A percentile compares a stretch with the other conserved stretches of the same genome.
These are phyloP conservation scores for Hemicentrotus pulcherrimus DNA, from an alignment of 35 echinoderm and acorn worm genomes.

Conservation along the genomic window DNA sequence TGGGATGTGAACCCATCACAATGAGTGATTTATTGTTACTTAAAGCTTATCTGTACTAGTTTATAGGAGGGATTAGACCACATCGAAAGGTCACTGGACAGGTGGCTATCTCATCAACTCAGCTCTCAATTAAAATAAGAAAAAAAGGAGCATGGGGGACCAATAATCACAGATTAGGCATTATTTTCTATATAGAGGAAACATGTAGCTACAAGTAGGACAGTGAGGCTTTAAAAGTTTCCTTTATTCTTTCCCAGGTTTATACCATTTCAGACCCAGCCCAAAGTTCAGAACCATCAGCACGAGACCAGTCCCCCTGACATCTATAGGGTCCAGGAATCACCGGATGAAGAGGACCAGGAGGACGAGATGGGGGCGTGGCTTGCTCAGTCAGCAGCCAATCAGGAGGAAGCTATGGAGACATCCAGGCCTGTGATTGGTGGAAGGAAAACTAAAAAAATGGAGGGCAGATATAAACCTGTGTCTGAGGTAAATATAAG, in stretches of 20 bases:
- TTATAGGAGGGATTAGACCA: too few relatives aligned
- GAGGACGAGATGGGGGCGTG: conserved; percentile 16
- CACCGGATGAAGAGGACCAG: background rate
- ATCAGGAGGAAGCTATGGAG: conserved; percentile 50
- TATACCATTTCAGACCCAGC: conserved; percentile 8
- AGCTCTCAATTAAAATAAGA: too few relatives aligned
- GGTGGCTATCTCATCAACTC: too few relatives aligned
- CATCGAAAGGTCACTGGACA: too few relatives aligned
- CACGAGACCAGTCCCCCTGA: background rate
- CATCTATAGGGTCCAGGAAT: background rate
- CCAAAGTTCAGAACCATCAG: background rate
- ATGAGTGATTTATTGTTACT: too few relatives aligned
- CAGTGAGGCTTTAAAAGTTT: background rate
- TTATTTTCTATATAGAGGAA: too few relatives aligned
- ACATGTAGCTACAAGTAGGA: too few relatives aligned
- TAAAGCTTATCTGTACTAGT: too few relatives aligned
- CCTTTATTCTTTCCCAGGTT: background rate
- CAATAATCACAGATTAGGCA: too few relatives aligned
- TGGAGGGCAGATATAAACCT: conserved; percentile 84
- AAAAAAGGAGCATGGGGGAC: too few relatives aligned
- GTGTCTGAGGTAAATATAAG: conserved; percentile 64
- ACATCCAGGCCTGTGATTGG: conserved; percentile 32
- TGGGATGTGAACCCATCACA: too few relatives aligned
- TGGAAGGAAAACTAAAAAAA: conserved; percentile 37
- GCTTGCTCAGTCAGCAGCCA: conserved; percentile 13